Evolutionary conservation across 2,113 vertebrate genomes (phyloP).

Genomic region (Bungarus multicinctus): DNA sequence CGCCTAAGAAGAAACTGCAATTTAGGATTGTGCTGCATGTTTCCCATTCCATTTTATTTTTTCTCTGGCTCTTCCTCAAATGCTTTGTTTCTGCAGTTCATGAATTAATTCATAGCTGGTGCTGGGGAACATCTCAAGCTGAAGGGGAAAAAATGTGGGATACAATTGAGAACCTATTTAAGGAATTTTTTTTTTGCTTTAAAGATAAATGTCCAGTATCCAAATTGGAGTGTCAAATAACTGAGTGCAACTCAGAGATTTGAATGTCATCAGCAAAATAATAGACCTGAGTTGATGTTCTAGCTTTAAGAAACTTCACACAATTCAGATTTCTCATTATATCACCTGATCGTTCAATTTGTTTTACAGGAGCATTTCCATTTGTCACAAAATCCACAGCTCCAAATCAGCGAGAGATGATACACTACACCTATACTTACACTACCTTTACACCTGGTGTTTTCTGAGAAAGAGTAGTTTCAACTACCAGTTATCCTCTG

Average conservation of each 20-base stretch:
- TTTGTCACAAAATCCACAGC: background rate
- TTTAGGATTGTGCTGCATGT: background rate
- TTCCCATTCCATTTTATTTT: background rate
- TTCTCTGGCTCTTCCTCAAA: background rate
- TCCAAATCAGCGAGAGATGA: background rate
- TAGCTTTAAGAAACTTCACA: background rate
- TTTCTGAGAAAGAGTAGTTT: background rate
- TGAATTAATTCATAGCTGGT: background rate
- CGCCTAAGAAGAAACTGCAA: background rate
- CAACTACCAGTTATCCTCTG: background rate
- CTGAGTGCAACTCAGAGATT: too few relatives aligned
- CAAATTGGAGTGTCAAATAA: too few relatives aligned
- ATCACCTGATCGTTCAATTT: background rate
- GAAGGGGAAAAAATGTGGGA: background rate
- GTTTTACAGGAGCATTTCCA: background rate
- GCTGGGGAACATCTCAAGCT: background rate
- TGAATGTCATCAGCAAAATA: background rate
- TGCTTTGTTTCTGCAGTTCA: background rate
- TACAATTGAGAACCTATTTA: background rate
- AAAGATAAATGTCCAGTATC: background rate
- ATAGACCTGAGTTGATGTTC: background rate
- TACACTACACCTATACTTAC: too few relatives aligned
- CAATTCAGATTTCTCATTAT: background rate
- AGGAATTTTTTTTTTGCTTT: background rate
- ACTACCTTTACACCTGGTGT: background rate